phyloP scores from a whole-genome alignment of 1,140 invertebrate species.

The Ceratina australensis region DNA sequence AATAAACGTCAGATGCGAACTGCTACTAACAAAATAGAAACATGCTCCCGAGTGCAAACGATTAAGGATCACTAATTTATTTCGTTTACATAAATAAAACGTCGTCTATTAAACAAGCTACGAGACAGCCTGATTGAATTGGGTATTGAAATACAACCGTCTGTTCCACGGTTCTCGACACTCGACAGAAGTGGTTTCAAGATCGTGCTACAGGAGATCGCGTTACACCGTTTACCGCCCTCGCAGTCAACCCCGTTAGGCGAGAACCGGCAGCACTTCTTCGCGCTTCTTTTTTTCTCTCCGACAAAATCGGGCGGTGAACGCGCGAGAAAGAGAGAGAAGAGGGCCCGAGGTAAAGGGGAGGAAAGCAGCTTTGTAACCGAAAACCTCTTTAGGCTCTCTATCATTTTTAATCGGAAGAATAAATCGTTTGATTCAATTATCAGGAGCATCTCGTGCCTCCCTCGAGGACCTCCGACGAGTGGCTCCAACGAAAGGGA shows the following conservation, averaged over 20 bases:
- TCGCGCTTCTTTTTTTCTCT: conserved; percentile 51
- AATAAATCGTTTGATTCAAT: conserved; percentile 81
- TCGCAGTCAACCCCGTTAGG: conserved; percentile 43
- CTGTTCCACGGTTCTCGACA: background rate
- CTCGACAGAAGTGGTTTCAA: conserved; percentile 24
- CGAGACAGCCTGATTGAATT: background rate
- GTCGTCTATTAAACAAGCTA: background rate
- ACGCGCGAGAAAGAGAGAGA: conserved; percentile 43
- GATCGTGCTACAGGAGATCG: conserved; percentile 53
- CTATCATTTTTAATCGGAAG: conserved; percentile 79
- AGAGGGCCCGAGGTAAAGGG: conserved; percentile 47
- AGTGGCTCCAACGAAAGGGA: conserved; percentile 58
- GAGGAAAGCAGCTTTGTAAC: conserved; percentile 77
- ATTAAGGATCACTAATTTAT: too few species aligned
- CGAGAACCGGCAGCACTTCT: conserved; percentile 54
- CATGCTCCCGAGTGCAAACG: too few species aligned
- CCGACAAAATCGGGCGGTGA: background rate
- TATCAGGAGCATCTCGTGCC: conserved; percentile 72
- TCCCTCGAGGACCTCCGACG: conserved; percentile 58
- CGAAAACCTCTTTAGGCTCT: conserved; percentile 70
- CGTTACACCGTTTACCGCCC: conserved; percentile 56
- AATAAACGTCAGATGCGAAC: too few species aligned
- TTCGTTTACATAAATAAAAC: too few species aligned
- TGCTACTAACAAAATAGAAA: too few species aligned
- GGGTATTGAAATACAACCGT: conserved; percentile 5